Evolutionary conservation across 2,797 vertebrate genomes (phyloP).

Genomic region (Sebastes ruberrimus): DNA sequence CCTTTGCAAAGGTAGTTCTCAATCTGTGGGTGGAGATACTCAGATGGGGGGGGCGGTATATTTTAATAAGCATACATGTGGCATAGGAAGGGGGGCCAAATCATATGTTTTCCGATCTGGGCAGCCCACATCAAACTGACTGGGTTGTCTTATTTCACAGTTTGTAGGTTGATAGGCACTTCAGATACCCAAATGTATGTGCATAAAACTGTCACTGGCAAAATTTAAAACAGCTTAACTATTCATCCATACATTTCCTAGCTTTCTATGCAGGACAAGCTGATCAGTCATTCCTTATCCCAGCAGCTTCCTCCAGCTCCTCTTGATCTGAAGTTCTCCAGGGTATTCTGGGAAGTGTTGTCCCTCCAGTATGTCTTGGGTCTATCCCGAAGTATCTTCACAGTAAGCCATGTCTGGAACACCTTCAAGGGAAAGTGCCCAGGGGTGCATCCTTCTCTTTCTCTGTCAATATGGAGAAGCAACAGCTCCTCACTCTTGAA

Average conservation of each 20-base stretch:
- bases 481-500: conserved; percentile 1
- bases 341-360: conserved; percentile 22
- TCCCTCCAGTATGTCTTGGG: conserved; percentile 19
- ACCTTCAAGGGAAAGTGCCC: conserved; percentile 19
- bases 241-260: background rate
- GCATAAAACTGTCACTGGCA: background rate
- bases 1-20: too few relatives aligned
- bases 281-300: conserved; percentile 3
- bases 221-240: background rate
- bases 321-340: conserved; percentile 9
- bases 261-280: background rate
- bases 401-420: conserved; percentile 31
- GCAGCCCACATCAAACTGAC: too few relatives aligned
- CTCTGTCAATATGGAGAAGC: conserved; percentile 19
- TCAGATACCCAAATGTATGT: too few relatives aligned
- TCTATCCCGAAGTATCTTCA: conserved; percentile 19
- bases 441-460: conserved; percentile 6
- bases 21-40: too few relatives aligned
- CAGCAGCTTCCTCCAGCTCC: background rate
- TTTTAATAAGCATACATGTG: too few relatives aligned
- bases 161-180: too few relatives aligned
- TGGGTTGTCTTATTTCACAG: too few relatives aligned
- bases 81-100: too few relatives aligned
- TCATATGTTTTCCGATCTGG: too few relatives aligned
- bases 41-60: too few relatives aligned